A percentile compares a stretch with the other conserved stretches of the same genome.
Evolutionary conservation across 2,888 invertebrate species (phyloP).

Genomic region (Drosophila picticornis): DNA sequence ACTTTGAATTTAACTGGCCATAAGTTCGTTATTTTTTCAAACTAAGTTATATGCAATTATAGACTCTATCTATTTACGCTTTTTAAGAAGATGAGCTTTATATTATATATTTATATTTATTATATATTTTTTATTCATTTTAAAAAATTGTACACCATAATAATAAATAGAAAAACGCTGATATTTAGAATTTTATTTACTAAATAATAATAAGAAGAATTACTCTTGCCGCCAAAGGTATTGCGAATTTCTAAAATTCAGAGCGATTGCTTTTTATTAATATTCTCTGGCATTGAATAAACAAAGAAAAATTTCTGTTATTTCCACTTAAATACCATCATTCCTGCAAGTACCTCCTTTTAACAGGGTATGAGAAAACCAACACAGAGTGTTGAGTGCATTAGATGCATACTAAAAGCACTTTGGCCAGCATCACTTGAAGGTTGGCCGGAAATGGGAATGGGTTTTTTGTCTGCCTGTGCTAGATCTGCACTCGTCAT

Average conservation of each 20-base stretch:
- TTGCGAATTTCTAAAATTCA: background rate
- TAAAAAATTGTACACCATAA: background rate
- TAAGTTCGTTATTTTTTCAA: no score
- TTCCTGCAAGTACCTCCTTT: background rate
- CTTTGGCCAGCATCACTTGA: slow-evolving; percentile 46
- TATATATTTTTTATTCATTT: no score
- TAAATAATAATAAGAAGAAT: background rate
- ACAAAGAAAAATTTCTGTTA: no score
- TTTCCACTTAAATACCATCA: background rate
- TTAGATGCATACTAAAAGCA: slow-evolving; percentile 79
- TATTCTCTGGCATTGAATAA: background rate
- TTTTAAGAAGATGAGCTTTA: no score
- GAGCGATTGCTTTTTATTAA: background rate
- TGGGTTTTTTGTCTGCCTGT: background rate
- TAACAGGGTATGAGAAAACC: slow-evolving; percentile 13
- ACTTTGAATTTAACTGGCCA: background rate
- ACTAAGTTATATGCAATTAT: no score
- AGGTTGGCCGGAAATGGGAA: slow-evolving; percentile 15
- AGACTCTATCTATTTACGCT: no score
- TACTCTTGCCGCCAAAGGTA: no score
- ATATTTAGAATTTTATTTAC: background rate
- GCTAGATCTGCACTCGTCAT: slow-evolving; percentile 33
- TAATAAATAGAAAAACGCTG: background rate
- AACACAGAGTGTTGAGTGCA: slow-evolving; percentile 63
- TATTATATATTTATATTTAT: no score